Conservation (phyloP, 2,797 vertebrate genomes). For the Notoglanidium macrostoma region DNA sequence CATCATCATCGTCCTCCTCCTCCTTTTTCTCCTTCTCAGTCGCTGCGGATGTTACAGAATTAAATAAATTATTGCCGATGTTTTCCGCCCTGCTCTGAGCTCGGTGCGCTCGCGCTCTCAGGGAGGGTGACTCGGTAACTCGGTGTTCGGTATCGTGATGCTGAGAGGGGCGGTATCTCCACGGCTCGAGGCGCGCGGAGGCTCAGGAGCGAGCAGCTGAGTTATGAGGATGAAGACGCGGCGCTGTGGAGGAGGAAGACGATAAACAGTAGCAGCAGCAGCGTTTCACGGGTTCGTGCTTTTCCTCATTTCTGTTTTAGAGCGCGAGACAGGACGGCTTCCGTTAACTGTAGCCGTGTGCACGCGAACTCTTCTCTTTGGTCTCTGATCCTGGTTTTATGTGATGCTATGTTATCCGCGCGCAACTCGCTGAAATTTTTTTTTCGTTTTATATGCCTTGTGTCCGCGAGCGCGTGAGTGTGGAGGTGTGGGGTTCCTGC, state of each 20-base stretch:
- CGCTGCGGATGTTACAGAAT: constrained; percentile 70
- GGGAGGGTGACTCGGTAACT: constrained; percentile 3
- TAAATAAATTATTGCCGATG: constrained; percentile 72
- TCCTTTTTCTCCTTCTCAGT: constrained; percentile 48
- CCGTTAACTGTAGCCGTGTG: not conserved
- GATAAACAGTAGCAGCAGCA: constrained; percentile 21
- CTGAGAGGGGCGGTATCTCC: constrained; percentile 7
- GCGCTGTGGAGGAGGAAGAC: constrained; percentile 28
- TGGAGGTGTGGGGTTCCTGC: constrained; percentile 38
- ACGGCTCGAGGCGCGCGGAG: not conserved
- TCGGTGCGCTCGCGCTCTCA: not conserved
- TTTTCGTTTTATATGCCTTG: not conserved
- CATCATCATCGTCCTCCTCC: not conserved
- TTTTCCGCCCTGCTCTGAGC: constrained; percentile 63
- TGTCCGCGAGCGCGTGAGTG: not conserved
- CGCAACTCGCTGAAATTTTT: not conserved
- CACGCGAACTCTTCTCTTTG: not conserved
- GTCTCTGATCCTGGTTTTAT: constrained; percentile 30
- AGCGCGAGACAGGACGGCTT: not conserved
- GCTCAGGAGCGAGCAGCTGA: constrained; percentile 15
- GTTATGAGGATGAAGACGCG: constrained; percentile 22
- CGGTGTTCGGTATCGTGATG: constrained; percentile 15
- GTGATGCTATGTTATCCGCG: not conserved
- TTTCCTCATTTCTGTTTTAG: not conserved
- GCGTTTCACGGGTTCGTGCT: constrained; percentile 35